Base-by-base conservation (phyloP, 2,113 vertebrate genomes). In the Euleptes europaea region DNA sequence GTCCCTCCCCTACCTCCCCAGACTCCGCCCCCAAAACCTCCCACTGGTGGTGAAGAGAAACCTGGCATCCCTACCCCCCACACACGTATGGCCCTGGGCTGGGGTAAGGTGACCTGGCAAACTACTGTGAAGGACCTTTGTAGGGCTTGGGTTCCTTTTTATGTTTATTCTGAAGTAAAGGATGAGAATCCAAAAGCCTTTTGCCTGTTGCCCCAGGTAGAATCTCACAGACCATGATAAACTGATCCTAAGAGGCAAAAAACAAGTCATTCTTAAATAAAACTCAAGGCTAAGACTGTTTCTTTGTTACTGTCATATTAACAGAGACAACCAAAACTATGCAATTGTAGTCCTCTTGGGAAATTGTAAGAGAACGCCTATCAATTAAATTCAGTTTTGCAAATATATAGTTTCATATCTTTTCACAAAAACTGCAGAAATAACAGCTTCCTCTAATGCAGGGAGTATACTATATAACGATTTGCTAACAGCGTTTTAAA, bases 221-320 rank as follows among this genome's bases (percentile, higher is more conserved):
- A 71, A 70, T 9, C 47, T 21, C 31, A 26, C 21, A 26, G 47
- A 8, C 19, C 66, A 49, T n/a, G 44, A 33, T 38, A 33, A 60
- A 38, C 1, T n/a, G 63, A 31, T 47, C 54, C 17, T 70, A 57
- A 17, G 44, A 85, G 35, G 49, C 57, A 94, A 92, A 87, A 14
- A 66, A 76, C 0, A 0, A 85, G 26, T 10, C 26, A 84, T 54
- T 77, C 17, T 90, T 49, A 31, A 83, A 84, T 75, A 2, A 10
- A 3, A 28, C 4, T n/a, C 0, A 14, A 80, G 80, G 70, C 6
- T 77, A 73, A 90, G 60, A 1, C 28, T 86, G 3, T 31, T 3
- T 84, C 26, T 12, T 63, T 66, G 57, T 28, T 19, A 85, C 80
- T 77, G 78, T 21, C 74, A 33, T 47, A 40, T n/a, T 86, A 10